These are phyloP conservation scores for Cordilura impudica DNA, from an alignment of 2,888 invertebrate species.

Conservation along the genomic window DNA sequence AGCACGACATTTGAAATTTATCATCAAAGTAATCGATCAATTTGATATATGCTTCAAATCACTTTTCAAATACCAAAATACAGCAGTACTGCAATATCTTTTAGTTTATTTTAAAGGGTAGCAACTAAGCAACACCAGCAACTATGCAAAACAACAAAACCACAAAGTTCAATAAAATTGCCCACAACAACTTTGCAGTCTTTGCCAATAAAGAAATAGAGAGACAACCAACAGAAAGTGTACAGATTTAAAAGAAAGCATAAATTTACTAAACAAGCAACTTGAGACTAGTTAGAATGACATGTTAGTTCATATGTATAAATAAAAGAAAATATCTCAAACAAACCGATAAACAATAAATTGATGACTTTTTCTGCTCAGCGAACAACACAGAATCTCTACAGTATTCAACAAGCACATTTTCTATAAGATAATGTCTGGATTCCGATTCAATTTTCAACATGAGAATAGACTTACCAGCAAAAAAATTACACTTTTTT, in stretches of 20 bases:
- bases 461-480: too few species aligned
- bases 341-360: constrained; percentile 39
- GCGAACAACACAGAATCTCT: neutral
- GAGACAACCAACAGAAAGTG: neutral
- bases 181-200: constrained; percentile 30
- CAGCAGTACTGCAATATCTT: constrained; percentile 37
- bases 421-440: neutral
- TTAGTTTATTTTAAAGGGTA: constrained; percentile 1
- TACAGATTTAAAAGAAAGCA: constrained; percentile 45
- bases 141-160: constrained; percentile 35
- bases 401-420: neutral
- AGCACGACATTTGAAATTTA: constrained; percentile 44
- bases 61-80: constrained; percentile 50
- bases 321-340: neutral
- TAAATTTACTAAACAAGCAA: constrained; percentile 46
- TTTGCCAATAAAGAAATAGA: constrained; percentile 4
- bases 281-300: constrained; percentile 48
- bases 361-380: constrained; percentile 34
- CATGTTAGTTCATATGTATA: too few species aligned
- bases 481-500: too few species aligned
- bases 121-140: neutral
- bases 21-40: constrained; percentile 66
- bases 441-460: too few species aligned
- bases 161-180: constrained; percentile 44
- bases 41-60: constrained; percentile 64